Conservation (phyloP, 2,888 invertebrate genomes). For the Stenoptilia bipunctidactyla region DNA sequence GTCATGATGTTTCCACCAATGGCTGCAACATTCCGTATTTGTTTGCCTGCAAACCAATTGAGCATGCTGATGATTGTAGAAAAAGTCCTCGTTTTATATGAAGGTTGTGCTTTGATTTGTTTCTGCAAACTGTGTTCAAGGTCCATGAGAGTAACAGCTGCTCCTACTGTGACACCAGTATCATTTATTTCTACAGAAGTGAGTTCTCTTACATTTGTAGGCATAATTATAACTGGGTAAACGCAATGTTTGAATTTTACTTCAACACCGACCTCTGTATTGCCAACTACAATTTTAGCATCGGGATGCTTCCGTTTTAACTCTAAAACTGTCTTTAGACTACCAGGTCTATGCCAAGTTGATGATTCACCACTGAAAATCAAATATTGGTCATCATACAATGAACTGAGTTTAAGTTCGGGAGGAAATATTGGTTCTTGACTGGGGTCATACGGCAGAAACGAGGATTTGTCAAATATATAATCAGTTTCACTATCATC, state of each 20-base stretch:
- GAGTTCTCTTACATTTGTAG: slow-evolving; percentile 87
- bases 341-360: slow-evolving; percentile 79
- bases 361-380: slow-evolving; percentile 62
- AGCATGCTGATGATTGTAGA: slow-evolving; percentile 85
- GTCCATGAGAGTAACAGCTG: slow-evolving; percentile 84
- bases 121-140: slow-evolving; percentile 76
- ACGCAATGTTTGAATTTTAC: slow-evolving; percentile 83
- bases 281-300: slow-evolving; percentile 84
- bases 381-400: slow-evolving; percentile 70
- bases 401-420: slow-evolving; percentile 75
- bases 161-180: slow-evolving; percentile 80
- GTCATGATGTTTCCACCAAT: slow-evolving; percentile 96
- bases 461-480: slow-evolving; percentile 73
- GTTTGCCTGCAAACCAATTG: slow-evolving; percentile 95
- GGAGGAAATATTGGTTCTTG: slow-evolving; percentile 91
- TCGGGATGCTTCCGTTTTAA: slow-evolving; percentile 76
- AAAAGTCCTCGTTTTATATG: slow-evolving; percentile 76
- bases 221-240: slow-evolving; percentile 86
- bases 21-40: slow-evolving; percentile 95
- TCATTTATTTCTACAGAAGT: slow-evolving; percentile 67
- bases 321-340: slow-evolving; percentile 69
- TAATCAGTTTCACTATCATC: slow-evolving; percentile 57
- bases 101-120: slow-evolving; percentile 69
- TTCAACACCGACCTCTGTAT: slow-evolving; percentile 88
- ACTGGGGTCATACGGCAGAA: slow-evolving; percentile 77